Evolutionary conservation across 37 sponge, comb jelly and placozoan species (phyloP).

Genomic region (Geodia barretti): DNA sequence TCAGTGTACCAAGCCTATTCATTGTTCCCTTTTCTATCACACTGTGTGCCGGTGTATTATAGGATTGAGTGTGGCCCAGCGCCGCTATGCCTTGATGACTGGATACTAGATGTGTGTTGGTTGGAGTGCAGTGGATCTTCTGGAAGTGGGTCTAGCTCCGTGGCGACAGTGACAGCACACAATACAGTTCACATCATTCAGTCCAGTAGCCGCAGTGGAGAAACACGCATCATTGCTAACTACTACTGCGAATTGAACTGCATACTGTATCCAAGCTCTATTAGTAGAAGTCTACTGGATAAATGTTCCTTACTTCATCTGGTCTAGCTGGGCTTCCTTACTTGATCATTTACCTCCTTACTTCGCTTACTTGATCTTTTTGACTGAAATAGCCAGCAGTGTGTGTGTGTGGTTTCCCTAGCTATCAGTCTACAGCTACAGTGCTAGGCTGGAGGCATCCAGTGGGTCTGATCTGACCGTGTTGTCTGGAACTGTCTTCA

Average conservation of each 20-base stretch:
- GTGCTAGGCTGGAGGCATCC: conserved; percentile 34
- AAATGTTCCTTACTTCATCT: too few species aligned
- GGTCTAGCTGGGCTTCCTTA: too few species aligned
- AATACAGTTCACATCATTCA: conserved; percentile 14
- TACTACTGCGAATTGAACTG: conserved; percentile 44
- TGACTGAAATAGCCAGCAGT: too few species aligned
- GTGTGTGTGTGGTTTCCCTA: neutral
- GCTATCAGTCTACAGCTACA: conserved; percentile 45
- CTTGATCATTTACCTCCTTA: too few species aligned
- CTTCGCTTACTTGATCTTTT: too few species aligned
- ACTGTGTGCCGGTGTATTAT: neutral
- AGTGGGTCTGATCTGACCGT: conserved; percentile 17
- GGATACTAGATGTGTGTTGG: conserved; percentile 60
- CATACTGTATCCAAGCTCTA: conserved; percentile 80
- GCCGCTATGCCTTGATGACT: conserved; percentile 32
- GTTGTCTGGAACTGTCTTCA: conserved; percentile 85
- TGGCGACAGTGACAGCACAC: conserved; percentile 57
- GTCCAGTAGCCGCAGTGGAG: conserved; percentile 6
- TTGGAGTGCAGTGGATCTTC: conserved; percentile 1
- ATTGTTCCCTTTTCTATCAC: neutral
- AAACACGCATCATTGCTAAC: too few species aligned
- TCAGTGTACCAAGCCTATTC: neutral
- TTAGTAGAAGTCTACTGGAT: too few species aligned
- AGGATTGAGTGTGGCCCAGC: conserved; percentile 8
- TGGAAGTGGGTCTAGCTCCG: neutral